Base-by-base conservation (phyloP, 2,113 vertebrate species). In the Beaufortia kweichowensis region DNA sequence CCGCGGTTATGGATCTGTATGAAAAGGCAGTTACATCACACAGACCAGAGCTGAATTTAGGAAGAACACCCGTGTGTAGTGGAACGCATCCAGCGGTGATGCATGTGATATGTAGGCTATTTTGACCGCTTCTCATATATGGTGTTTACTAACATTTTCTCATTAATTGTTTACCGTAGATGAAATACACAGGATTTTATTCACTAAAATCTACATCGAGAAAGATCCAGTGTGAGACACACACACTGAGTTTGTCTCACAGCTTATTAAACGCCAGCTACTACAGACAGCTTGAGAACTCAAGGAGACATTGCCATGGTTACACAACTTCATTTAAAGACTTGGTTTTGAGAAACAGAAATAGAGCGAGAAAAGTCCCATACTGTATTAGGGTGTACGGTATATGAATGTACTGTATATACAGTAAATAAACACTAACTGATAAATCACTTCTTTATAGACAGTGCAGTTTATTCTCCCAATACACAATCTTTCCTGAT, bases 11-110 rank as follows among this genome's bases (percentile, higher is more conserved):
- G 55, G 66, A 74, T 82, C 53, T 73, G 50, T 55, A 56, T 71
- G 55, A 71, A 28, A 46, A 66, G 61, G 62, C 41, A 28, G 68
- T 77, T 80, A 79, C 73, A 76, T 82, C 75, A 74, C 55, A 10
- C 59, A 41, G 59, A 62, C 11, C n/a, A 55, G 23, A 41, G 39
- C 2, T 48, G 17, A 31, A 24, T 29, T 73, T 46, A 46, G 6
- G 2, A 21, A 19, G 19, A 50, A 50, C 6, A 50, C 48, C 48
- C 19, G n/a, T 50, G 19, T 50, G 17, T 19, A n/a, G 48, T 21
- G 6, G 19, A 19, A 50, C 6, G 19, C 6, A 19, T 53, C 19
- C 48, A 53, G 21, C 6, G 6, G 19, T 9, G n/a, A n/a, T 9
- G n/a, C 15, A 10, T 31, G 15, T 14, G 2, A 43, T 26, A 53